These are phyloP conservation scores for Eupithecia vulgata DNA, from an alignment of 2,888 invertebrate genomes.

Conservation along the genomic window DNA sequence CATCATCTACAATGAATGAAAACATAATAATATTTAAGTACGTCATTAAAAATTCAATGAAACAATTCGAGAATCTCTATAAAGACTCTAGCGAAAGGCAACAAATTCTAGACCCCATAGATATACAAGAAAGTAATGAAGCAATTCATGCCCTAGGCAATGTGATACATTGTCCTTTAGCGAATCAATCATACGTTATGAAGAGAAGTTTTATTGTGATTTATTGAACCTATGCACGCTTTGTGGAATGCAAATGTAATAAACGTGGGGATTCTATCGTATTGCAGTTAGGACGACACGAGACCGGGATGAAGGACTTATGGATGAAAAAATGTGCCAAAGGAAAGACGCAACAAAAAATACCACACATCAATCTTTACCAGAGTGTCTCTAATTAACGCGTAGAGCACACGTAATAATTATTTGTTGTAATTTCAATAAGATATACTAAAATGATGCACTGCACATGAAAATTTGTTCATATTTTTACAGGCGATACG, in stretches of 20 bases:
- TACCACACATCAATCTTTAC: too few species aligned
- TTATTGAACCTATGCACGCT: slow-evolving; percentile 25
- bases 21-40: too few species aligned
- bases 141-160: slow-evolving; percentile 2
- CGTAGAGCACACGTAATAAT: too few species aligned
- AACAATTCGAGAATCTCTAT: neutral
- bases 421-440: too few species aligned
- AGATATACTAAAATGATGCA: too few species aligned
- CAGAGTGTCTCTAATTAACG: too few species aligned
- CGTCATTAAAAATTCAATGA: neutral
- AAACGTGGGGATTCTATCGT: neutral
- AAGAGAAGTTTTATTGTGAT: slow-evolving; percentile 35
- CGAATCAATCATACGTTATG: slow-evolving; percentile 31
- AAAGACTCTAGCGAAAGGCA: neutral
- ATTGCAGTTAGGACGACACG: neutral
- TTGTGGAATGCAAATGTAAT: slow-evolving; percentile 17
- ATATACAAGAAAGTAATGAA: slow-evolving; percentile 2
- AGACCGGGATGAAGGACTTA: neutral
- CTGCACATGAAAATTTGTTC: too few species aligned
- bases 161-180: slow-evolving; percentile 17
- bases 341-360: neutral
- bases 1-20: too few species aligned
- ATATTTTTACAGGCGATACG: too few species aligned
- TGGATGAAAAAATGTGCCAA: neutral
- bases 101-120: neutral